phyloP scores from a whole-genome alignment of 1,140 invertebrate genomes.

The Drosophila busckii region DNA sequence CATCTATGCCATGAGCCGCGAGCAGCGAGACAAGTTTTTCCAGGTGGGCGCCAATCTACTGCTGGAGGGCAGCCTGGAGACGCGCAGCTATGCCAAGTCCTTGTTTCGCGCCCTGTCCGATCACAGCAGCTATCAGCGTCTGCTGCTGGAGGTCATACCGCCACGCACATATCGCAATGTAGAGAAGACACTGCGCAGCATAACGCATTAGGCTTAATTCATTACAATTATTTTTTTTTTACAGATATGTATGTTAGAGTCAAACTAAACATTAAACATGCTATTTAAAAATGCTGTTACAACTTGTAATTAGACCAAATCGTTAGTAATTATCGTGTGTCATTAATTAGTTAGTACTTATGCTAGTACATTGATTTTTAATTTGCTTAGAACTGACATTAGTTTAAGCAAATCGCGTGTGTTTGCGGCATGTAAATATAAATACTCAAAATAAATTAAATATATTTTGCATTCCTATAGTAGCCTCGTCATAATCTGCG shows the following conservation, averaged over 20 bases:
- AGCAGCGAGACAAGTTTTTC: constrained; percentile 89
- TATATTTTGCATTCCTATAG: not conserved
- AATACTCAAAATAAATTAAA: not conserved
- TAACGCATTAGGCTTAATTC: constrained; percentile 37
- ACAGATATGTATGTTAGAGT: no score
- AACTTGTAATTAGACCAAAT: no score
- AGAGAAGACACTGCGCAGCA: constrained; percentile 82
- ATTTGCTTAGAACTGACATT: no score
- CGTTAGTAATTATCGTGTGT: no score
- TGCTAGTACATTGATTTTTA: no score
- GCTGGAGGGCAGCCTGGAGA: constrained; percentile 91
- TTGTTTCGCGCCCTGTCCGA: constrained; percentile 83
- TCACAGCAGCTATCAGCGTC: constrained; percentile 83
- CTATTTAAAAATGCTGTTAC: no score
- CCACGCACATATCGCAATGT: constrained; percentile 84
- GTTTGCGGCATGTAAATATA: no score
- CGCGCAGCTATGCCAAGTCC: constrained; percentile 86
- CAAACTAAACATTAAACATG: no score
- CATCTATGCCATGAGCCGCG: constrained; percentile 86
- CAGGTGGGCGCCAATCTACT: constrained; percentile 89
- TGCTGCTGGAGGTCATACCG: constrained; percentile 84
- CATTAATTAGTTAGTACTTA: no score
- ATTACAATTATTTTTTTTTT: no score
- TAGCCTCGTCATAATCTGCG: constrained; percentile 13
- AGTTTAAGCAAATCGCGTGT: no score